Base-by-base conservation (phyloP, 2,888 invertebrate species). In the Heliconius cydno region DNA sequence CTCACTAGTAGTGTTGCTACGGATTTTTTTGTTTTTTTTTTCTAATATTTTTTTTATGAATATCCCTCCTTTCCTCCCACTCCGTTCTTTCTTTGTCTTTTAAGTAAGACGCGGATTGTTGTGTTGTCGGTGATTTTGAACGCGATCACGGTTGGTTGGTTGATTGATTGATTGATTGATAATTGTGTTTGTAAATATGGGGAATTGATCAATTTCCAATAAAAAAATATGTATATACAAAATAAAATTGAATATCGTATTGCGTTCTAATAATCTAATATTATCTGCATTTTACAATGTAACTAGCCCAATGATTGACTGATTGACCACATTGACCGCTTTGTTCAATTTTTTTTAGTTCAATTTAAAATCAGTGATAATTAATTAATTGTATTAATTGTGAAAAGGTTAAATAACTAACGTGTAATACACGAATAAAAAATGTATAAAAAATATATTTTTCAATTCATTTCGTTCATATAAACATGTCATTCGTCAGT, bases 1-100 rank as follows among this genome's bases (percentile, higher is more conserved):
- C 94, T 94, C 94, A 94, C 90, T 94, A 93, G 92, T 94, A 94
- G 92, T 92, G 91, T 92, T 84, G 78, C 81, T 79, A 80, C 83
- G 78, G 77, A 78, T 81, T 83, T 85, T 81, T 80, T 87, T 87
- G 87, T 86, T 66, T 81, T 77, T 68, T 10, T 73, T 83, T 85
- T 80, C 80, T 87, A 34, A 34, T 87, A 46, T 88, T 86, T 68
- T 81, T 77, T 72, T 10, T 73, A n/a, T 60, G 60, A 60, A 60
- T 28, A 65, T 28, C 65, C 65, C 65, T 46, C 41, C 65, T 76
- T 28, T 57, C 65, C 77, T 66, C 73, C 73, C n/a, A 10, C 38
- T 22, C 0, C 34, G 13, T n/a, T 41, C 5, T n/a, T 38, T 38
- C n/a, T n/a, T 25, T 68, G 22, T 19, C 34, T 60, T 6, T 65